phyloP scores from a whole-genome alignment of 1,140 invertebrate species.

The Stratiolaelaps scimitus region DNA sequence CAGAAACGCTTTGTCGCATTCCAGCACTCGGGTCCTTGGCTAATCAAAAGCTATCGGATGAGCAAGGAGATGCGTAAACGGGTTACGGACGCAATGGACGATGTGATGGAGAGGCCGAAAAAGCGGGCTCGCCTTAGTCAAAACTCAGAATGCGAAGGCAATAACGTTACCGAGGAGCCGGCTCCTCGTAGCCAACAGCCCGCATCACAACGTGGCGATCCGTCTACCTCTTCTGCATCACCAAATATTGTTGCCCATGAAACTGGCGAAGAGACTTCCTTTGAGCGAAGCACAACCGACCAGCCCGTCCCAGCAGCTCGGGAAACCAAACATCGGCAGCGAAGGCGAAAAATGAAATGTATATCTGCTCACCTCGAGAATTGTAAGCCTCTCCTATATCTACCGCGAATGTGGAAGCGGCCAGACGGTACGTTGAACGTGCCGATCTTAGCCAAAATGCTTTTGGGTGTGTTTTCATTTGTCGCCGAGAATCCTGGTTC shows the following conservation, averaged over 20 bases:
- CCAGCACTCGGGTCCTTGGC: constrained; percentile 13
- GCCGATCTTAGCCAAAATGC: constrained; percentile 53
- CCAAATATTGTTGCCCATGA: too few species aligned
- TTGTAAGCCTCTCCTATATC: constrained; percentile 31
- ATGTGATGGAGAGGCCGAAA: neutral
- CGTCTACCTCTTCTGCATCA: too few species aligned
- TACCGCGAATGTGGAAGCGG: constrained; percentile 54
- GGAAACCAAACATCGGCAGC: neutral
- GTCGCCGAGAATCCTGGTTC: constrained; percentile 51
- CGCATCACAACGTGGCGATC: too few species aligned
- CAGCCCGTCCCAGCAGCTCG: constrained; percentile 28
- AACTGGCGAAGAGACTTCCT: too few species aligned
- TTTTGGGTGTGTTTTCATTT: constrained; percentile 52
- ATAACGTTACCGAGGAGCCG: too few species aligned
- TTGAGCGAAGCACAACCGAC: constrained; percentile 15
- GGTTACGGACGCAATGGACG: constrained; percentile 9
- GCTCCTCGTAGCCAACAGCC: too few species aligned
- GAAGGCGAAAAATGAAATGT: constrained; percentile 11
- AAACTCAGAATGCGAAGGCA: too few species aligned
- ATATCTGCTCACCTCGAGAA: constrained; percentile 23
- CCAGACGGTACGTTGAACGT: constrained; percentile 59
- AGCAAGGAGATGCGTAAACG: constrained; percentile 21
- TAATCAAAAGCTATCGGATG: constrained; percentile 21
- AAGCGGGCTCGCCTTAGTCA: neutral
- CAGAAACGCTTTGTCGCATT: constrained; percentile 17